Base-by-base conservation (phyloP, 2,888 invertebrate genomes). In the Tetanocera ferruginea region DNA sequence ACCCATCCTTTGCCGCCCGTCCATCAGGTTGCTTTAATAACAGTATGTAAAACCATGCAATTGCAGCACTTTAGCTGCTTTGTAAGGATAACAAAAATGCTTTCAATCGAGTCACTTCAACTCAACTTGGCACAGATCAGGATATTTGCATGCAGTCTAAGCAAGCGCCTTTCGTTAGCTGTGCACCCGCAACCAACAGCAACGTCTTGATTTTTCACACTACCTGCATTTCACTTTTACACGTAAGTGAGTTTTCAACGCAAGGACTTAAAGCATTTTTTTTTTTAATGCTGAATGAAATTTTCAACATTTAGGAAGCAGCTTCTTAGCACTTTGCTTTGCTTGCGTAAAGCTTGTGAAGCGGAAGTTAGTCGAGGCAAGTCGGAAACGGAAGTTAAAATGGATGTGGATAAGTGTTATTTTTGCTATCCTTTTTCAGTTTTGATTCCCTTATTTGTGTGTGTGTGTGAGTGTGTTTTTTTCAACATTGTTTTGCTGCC, bases 81-180 rank as follows among this genome's bases (percentile, higher is more conserved):
- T 67, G 67, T 17, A 67, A 69, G 69, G 69, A 69, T 25, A 51
- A 69, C 69, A 25, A 51, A 25, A 25, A 49, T 25, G 69, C 69
- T 69, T 49, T 51, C 51, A 51, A 51, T 51, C 25, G 25, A 25
- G 25, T 51, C 69, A 51, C 69, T 49, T 69, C 14, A 25, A 19
- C 69, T 25, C 69, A 49, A 17, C 23, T 17, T 23, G 23, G 14
- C n/a, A n/a, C 28, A n/a, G 43, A 19, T 19, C 49, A 67, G 64
- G 23, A 31, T 31, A 17, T 64, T 60, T 14, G 25, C 43, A 67
- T 17, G 34, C 31, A 17, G 57, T 57, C 25, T 25, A 19, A 19
- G 14, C 23, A 11, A 25, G 57, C 57, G 11, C 25, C 60, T 17
- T 60, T 11, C 43, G 11, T 25, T 28, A 60, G 2, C 17, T 60